Evolutionary conservation across 2,888 invertebrate genomes (phyloP), one percentile per base, ranked within the genome.

Genomic region (Xylota segnis): DNA sequence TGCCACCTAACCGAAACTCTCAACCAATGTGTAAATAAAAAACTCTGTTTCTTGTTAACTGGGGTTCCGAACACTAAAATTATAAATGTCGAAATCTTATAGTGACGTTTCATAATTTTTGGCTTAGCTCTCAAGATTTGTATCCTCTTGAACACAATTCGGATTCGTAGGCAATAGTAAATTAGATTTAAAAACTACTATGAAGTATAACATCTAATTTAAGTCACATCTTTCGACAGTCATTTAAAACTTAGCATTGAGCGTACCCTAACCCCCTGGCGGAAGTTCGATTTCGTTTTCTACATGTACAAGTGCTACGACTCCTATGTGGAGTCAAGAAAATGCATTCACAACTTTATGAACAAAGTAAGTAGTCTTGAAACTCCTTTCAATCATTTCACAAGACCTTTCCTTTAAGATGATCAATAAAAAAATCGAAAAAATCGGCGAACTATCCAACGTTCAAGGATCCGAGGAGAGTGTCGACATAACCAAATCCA

Each of bases 241-340:
- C 82, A 86, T 34, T 56, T 86, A 6, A 66, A 54, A 4, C 54
- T 86, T n/a, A 86, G 86, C 29, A 82, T 86, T 23, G 82, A 82
- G 7, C 76, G 86, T 5, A 61, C 86, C 0, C 43, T 86, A 10
- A 56, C 54, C n/a, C 76, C 82, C 5, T 86, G 82, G 82, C 23
- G 12, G 16, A 86, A 72, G 14, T 5, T 86, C 0, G 82, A 86
- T 47, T 18, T 59, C 2, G 50, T 86, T 9, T 86, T 86, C 56
- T 86, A 68, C 14, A 68, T 52, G 14, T 32, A 72, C 56, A 82
- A 82, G 29, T 63, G 66, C 37, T 86, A 82, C 14, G 82, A 76
- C 2, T 82, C 86, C 0, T 82, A 86, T 43, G 82, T 82, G n/a
- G 72, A 82, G n/a, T 82, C 86, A 29, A 65, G 86, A 4, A 72